A percentile compares a stretch with the other conserved stretches of the same genome.
Conservation (phyloP, 2,888 invertebrate genomes). For the Drosophila anomalipes region DNA sequence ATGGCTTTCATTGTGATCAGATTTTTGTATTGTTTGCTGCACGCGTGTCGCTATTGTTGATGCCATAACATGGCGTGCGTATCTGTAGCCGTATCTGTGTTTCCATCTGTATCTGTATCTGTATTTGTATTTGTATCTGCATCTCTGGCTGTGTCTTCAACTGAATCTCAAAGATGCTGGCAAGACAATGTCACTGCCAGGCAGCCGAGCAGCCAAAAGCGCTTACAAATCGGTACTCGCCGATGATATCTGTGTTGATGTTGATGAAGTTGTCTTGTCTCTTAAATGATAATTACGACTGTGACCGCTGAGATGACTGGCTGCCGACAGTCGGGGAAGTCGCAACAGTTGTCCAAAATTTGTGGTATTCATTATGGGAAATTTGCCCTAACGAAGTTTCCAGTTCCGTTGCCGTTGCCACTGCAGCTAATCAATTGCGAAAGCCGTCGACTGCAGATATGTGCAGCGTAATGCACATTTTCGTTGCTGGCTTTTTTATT, state of each 20-base stretch:
- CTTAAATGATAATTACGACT: slow-evolving; percentile 19
- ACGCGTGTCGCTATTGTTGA: slow-evolving; percentile 16
- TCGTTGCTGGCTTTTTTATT: neutral
- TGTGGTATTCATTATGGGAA: slow-evolving; percentile 30
- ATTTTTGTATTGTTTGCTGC: neutral
- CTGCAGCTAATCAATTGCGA: slow-evolving; percentile 40
- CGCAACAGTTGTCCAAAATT: slow-evolving; percentile 26
- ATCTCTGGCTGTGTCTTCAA: slow-evolving; percentile 8
- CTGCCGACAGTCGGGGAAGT: slow-evolving; percentile 13
- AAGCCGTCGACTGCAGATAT: slow-evolving; percentile 24
- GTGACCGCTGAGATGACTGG: slow-evolving; percentile 27
- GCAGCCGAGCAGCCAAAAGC: slow-evolving; percentile 7
- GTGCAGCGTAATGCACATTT: slow-evolving; percentile 36
- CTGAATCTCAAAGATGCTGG: slow-evolving; percentile 12
- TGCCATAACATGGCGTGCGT: slow-evolving; percentile 7
- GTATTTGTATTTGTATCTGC: slow-evolving; percentile 12
- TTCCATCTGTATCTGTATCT: slow-evolving; percentile 22
- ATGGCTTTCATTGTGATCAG: neutral
- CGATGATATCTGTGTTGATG: slow-evolving; percentile 19
- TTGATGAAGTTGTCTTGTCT: slow-evolving; percentile 14
- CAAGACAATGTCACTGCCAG: slow-evolving; percentile 51
- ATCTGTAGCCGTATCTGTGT: neutral
- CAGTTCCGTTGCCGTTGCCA: slow-evolving; percentile 15
- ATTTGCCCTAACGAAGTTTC: slow-evolving; percentile 13
- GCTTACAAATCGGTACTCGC: neutral